A percentile compares a stretch with the other conserved stretches of the same genome.
phyloP scores from a whole-genome alignment of 2,113 vertebrate genomes.

The Lamprotornis superbus region DNA sequence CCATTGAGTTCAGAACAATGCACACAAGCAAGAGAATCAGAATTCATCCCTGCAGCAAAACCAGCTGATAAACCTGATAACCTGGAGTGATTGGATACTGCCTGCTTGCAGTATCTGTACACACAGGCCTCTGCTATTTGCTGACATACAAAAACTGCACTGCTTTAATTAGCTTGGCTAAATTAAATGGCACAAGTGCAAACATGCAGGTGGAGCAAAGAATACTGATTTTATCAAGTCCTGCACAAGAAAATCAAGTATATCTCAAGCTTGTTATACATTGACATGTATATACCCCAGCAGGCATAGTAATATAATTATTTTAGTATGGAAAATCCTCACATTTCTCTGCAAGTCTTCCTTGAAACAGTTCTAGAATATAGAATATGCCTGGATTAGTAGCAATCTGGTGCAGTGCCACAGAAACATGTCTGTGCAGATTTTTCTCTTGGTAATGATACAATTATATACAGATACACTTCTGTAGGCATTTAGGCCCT shows the following conservation, averaged over 20 bases:
- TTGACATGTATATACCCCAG: rapidly evolving
- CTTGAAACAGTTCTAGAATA: background rate
- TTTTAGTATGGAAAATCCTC: background rate
- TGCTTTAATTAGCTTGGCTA: background rate
- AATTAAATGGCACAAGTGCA: background rate
- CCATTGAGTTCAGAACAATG: background rate
- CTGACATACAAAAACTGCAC: background rate
- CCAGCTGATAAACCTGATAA: background rate
- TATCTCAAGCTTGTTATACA: background rate
- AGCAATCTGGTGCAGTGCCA: background rate
- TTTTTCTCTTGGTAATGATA: background rate
- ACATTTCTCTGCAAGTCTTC: background rate
- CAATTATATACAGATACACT: background rate
- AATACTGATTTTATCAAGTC: background rate
- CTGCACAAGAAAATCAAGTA: background rate
- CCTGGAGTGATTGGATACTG: background rate
- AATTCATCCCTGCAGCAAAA: background rate
- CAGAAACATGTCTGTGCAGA: background rate
- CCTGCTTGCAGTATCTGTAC: background rate
- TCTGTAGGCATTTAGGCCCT: background rate
- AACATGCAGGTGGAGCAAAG: background rate
- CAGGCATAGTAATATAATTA: background rate
- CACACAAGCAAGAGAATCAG: background rate
- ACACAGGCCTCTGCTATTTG: background rate
- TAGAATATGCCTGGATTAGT: background rate